Evolutionary conservation across 2,797 vertebrate species (phyloP).

Genomic region (Phrynocephalus guinanensis): DNA sequence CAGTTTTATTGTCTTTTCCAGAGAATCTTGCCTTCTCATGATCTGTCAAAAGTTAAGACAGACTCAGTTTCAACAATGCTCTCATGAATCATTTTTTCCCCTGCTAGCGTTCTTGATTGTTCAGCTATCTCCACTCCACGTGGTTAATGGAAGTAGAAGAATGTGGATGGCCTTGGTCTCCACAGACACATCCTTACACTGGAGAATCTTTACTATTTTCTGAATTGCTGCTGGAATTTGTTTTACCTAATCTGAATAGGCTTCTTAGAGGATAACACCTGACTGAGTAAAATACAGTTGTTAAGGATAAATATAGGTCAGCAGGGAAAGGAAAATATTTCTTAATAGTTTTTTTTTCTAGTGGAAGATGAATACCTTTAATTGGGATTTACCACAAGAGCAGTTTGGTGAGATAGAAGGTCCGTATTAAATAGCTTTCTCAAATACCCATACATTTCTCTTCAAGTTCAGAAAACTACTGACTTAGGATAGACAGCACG

Average conservation of each 20-base stretch:
- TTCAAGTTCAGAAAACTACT: not conserved
- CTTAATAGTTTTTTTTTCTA: constrained; percentile 4
- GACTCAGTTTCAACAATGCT: too few relatives aligned
- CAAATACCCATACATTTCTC: not conserved
- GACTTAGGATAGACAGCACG: not conserved
- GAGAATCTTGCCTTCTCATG: too few relatives aligned
- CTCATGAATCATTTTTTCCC: too few relatives aligned
- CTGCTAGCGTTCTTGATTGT: too few relatives aligned
- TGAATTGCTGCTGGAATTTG: not conserved
- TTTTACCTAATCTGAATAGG: not conserved
- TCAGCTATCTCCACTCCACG: too few relatives aligned
- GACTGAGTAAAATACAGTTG: not conserved
- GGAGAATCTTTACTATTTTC: too few relatives aligned
- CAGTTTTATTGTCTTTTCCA: too few relatives aligned
- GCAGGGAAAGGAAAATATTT: constrained; percentile 3
- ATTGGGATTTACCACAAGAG: not conserved
- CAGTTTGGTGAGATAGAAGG: not conserved
- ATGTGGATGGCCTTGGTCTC: too few relatives aligned
- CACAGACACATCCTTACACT: too few relatives aligned
- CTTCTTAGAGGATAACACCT: not conserved
- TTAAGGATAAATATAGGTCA: not conserved
- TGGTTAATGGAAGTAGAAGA: too few relatives aligned
- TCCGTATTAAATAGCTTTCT: too few relatives aligned
- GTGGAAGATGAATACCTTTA: not conserved
- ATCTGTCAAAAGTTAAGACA: too few relatives aligned